Evolutionary conservation across 2,888 invertebrate genomes (phyloP).

Genomic region (Diarsia brunnea): DNA sequence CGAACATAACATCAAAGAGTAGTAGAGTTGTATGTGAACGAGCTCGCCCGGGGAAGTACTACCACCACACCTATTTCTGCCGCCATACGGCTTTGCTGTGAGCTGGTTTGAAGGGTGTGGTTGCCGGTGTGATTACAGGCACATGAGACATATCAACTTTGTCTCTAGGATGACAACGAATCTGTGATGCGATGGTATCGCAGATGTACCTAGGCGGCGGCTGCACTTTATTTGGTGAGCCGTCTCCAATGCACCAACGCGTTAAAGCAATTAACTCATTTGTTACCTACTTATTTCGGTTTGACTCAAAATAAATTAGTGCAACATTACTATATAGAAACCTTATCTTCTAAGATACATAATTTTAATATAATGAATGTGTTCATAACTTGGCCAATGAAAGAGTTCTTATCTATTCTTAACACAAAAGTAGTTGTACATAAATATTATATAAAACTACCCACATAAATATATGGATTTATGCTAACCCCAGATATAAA

Average conservation of each 20-base stretch:
- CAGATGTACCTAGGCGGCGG: no score
- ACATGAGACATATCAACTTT: background rate
- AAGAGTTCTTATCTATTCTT: background rate
- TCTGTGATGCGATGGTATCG: no score
- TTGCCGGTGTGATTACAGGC: conserved; percentile 6
- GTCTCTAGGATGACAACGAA: no score
- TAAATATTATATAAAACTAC: background rate
- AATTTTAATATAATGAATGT: no score
- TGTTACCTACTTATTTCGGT: no score
- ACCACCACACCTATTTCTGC: conserved; percentile 11
- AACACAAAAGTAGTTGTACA: background rate
- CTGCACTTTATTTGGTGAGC: no score
- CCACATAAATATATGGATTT: no score
- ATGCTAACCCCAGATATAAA: no score
- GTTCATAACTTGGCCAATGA: background rate
- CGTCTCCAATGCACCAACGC: no score
- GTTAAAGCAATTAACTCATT: no score
- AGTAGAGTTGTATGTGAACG: conserved; percentile 9
- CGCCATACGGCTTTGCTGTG: background rate
- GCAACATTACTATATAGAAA: background rate
- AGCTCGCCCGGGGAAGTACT: conserved; percentile 13
- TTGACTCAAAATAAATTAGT: no score
- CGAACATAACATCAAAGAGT: no score
- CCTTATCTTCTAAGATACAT: background rate
- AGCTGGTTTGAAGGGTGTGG: conserved; percentile 2